Base-by-base conservation (phyloP, 1,140 invertebrate species). In the Holcopasites calliopsidis region DNA sequence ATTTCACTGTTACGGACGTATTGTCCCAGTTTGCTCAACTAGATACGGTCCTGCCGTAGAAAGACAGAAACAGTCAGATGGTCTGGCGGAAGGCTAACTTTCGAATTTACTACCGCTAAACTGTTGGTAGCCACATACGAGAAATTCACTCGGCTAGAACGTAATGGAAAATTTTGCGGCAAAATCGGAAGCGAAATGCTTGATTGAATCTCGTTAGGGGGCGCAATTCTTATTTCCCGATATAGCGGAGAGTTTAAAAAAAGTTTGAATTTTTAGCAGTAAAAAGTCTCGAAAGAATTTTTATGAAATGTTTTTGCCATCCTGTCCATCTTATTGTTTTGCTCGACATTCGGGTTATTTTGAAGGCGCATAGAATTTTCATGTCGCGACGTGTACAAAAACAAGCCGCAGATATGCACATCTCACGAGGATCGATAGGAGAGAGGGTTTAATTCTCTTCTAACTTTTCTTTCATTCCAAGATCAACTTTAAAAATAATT, bases 21-120 rank as follows among this genome's bases (percentile, higher is more conserved):
- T 58, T 50, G 65, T 75, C 42, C 52, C 65, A 69, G 52, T 50
- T 44, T 77, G 55, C 35, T 54, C 42, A 42, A 77, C 23, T 83
- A 69, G 77, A 74, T 86, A 78, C 82, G 76, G 64, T 65, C 77
- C 86, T 83, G 79, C 77, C 72, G 70, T 82, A 73, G 79, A 88
- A 81, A 85, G 85, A 84, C 74, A 80, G 78, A 70, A 85, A 64
- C 77, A 74, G 58, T 47, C 72, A 11, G 77, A 86, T 58, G 76
- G 64, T 73, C 82, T 76, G 78, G 69, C 38, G 77, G 81, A 86
- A 88, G 85, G 78, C 85, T 83, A 86, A 89, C 88, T 90, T 89
- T 89, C 88, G 86, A 88, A 90, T 87, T 77, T 86, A 87, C 86
- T 83, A 84, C 78, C 52, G 82, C 82, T 81, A 79, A 60, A 72